Conservation (phyloP, 2,797 vertebrate genomes). For the Tragopan temminckii region DNA sequence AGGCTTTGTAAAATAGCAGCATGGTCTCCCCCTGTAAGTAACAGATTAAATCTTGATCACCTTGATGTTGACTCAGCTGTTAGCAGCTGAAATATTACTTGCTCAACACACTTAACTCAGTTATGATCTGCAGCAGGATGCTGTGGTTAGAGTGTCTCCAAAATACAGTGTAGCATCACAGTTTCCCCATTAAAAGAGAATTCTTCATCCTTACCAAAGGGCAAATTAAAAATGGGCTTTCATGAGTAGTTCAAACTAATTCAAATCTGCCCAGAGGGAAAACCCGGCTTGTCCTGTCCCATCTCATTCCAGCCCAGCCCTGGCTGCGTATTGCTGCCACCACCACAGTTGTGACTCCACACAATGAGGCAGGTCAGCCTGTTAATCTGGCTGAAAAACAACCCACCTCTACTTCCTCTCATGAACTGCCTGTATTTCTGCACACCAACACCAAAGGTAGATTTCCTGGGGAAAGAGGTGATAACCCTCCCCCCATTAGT, state of each 20-base stretch:
- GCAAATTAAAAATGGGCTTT: constrained; percentile 62
- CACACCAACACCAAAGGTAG: background rate
- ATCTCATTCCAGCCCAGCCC: background rate
- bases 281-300: background rate
- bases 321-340: background rate
- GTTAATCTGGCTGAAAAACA: background rate
- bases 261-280: background rate
- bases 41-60: constrained; percentile 62
- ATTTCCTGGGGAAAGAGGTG: background rate
- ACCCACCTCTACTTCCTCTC: background rate
- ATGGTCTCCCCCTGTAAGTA: background rate
- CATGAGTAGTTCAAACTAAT: background rate
- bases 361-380: background rate
- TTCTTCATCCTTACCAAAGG: background rate
- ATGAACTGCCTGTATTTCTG: background rate
- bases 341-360: background rate
- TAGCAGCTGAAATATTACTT: constrained; percentile 72
- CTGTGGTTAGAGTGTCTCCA: constrained; percentile 15
- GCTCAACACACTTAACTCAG: constrained; percentile 34
- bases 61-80: constrained; percentile 60
- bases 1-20: constrained; percentile 21
- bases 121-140: constrained; percentile 52
- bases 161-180: constrained; percentile 19
- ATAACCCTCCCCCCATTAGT: background rate
- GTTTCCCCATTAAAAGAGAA: constrained; percentile 29